Evolutionary conservation across 1,140 invertebrate species (phyloP).

Genomic region (Drosophila paulistorum): DNA sequence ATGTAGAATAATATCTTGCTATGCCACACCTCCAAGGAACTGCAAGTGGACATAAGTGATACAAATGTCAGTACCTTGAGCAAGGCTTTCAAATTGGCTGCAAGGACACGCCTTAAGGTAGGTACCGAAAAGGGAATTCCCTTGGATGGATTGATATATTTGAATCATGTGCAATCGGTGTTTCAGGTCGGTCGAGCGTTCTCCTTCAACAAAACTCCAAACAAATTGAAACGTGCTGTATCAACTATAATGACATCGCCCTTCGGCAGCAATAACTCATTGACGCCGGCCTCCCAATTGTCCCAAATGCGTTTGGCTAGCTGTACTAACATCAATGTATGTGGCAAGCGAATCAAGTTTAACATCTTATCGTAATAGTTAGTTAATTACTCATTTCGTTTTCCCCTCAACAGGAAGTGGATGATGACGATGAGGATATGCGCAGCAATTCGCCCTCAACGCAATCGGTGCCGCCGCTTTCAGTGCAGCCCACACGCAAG

Average conservation of each 20-base stretch:
- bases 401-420: slow-evolving; percentile 85
- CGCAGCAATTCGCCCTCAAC: slow-evolving; percentile 85
- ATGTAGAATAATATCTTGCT: slow-evolving; percentile 83
- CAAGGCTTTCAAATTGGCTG: slow-evolving; percentile 93
- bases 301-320: slow-evolving; percentile 92
- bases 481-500: slow-evolving; percentile 91
- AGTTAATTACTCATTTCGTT: neutral
- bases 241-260: slow-evolving; percentile 96
- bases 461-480: slow-evolving; percentile 88
- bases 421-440: slow-evolving; percentile 85
- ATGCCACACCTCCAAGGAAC: slow-evolving; percentile 88
- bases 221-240: slow-evolving; percentile 95
- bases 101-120: slow-evolving; percentile 92
- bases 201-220: slow-evolving; percentile 97
- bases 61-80: slow-evolving; percentile 92
- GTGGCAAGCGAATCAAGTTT: slow-evolving; percentile 68
- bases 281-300: slow-evolving; percentile 89
- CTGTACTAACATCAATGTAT: slow-evolving; percentile 93
- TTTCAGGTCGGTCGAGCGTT: slow-evolving; percentile 92
- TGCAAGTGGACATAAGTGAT: slow-evolving; percentile 93
- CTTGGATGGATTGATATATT: neutral
- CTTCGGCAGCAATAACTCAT: slow-evolving; percentile 90
- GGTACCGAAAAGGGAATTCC: too few relatives aligned
- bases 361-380: neutral
- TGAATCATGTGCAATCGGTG: neutral